phyloP scores from a whole-genome alignment of 2,888 invertebrate species.

The Aphodius granarius region DNA sequence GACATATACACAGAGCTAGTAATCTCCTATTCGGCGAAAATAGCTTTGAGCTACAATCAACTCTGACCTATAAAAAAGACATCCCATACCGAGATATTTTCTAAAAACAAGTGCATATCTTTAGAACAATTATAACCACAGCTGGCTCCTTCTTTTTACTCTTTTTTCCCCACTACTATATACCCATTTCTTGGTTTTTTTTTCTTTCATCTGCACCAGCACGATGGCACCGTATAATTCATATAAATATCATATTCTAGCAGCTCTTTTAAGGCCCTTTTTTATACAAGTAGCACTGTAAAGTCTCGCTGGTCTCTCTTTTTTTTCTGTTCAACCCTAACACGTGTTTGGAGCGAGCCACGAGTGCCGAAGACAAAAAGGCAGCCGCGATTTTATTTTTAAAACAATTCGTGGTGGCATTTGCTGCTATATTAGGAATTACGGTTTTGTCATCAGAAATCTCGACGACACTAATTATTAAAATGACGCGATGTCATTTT shows the following conservation, averaged over 20 bases:
- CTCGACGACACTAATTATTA: not conserved
- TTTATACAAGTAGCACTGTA: not conserved
- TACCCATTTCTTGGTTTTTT: not conserved
- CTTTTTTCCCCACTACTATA: not conserved
- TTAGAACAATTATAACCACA: not conserved
- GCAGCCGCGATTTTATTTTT: not conserved
- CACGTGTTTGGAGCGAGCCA: not conserved
- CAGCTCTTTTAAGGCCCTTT: conserved; percentile 3
- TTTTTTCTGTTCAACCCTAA: not conserved
- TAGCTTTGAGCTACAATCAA: not conserved
- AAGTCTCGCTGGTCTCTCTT: not conserved
- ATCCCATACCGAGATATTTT: conserved; percentile 6
- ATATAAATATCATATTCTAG: conserved; percentile 4
- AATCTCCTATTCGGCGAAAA: not conserved
- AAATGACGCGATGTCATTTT: too few relatives aligned
- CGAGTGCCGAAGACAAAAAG: not conserved
- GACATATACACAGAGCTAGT: too few relatives aligned
- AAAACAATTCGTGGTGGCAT: conserved; percentile 1
- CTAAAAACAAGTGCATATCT: not conserved
- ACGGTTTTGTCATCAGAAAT: not conserved
- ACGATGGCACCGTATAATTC: not conserved
- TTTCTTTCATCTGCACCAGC: not conserved
- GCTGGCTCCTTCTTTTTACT: not conserved
- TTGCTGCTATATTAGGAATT: not conserved
- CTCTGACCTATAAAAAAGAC: not conserved